A percentile compares a stretch with the other conserved stretches of the same genome.
phyloP scores from a whole-genome alignment of 2,113 vertebrate species.

The Colossoma macropomum region DNA sequence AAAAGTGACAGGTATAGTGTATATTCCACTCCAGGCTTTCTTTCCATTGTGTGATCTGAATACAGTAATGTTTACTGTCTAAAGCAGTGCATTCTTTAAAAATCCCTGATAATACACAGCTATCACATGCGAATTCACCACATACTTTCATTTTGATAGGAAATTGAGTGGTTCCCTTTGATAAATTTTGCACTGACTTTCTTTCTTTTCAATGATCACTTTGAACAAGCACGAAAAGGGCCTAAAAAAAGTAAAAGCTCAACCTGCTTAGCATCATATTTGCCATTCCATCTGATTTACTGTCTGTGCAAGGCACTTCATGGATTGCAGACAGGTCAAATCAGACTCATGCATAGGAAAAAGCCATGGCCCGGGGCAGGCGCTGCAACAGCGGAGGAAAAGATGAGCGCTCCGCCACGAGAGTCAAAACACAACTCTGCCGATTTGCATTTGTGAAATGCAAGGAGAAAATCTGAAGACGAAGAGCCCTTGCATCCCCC shows the following conservation, averaged over 20 bases:
- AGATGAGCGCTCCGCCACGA: background rate
- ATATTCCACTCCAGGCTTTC: background rate
- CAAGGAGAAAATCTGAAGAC: conserved; percentile 51
- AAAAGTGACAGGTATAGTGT: background rate
- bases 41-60: background rate
- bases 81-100: background rate
- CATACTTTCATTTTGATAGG: background rate
- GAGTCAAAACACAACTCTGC: conserved; percentile 42
- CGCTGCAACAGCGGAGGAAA: conserved; percentile 66
- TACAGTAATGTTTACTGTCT: background rate
- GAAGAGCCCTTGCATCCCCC: conserved; percentile 48
- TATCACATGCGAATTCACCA: background rate
- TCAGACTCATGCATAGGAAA: conserved; percentile 68
- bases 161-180: background rate
- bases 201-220: background rate
- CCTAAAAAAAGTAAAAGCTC: background rate
- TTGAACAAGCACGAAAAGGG: conserved; percentile 24
- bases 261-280: conserved; percentile 53
- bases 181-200: background rate
- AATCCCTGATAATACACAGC: background rate
- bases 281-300: conserved; percentile 63
- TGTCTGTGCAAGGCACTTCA: conserved; percentile 58
- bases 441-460: conserved; percentile 64
- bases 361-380: conserved; percentile 60
- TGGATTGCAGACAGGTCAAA: conserved; percentile 66